Evolutionary conservation across 2,113 vertebrate species (phyloP).

Genomic region (Axis porcinus): DNA sequence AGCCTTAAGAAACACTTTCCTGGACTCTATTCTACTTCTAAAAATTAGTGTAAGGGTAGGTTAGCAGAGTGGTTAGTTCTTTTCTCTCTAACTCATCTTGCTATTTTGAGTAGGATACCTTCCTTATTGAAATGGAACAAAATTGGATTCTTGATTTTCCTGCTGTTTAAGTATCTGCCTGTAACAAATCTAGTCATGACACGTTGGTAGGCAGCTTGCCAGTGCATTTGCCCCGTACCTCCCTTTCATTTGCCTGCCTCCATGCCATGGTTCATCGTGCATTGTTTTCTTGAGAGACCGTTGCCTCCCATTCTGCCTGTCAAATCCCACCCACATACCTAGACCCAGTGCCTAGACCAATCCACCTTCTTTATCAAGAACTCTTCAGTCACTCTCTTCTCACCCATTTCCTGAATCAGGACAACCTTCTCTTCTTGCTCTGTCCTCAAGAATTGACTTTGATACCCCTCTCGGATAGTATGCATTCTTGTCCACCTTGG

Average conservation of each 20-base stretch:
- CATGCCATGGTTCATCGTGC: rapidly evolving
- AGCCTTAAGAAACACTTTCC: neutral
- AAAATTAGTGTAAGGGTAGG: neutral
- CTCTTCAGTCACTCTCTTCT: neutral
- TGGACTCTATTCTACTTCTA: neutral
- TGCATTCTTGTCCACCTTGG: neutral
- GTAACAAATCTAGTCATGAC: neutral
- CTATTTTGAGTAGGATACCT: neutral
- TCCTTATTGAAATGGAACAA: constrained; percentile 1
- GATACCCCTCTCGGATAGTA: too few species aligned
- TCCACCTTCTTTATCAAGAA: neutral
- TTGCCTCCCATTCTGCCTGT: neutral
- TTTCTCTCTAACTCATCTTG: neutral
- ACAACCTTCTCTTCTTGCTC: neutral
- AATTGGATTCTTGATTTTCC: neutral
- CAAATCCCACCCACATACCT: neutral
- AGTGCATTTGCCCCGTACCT: neutral
- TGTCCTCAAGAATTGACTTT: neutral
- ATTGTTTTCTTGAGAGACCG: neutral
- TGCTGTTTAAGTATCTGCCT: constrained; percentile 24
- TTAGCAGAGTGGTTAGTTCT: neutral
- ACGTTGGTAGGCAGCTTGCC: neutral
- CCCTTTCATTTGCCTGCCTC: neutral
- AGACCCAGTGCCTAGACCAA: neutral
- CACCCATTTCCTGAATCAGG: neutral